Percentiles rank a stretch among this genome's conserved stretches.
Conservation (phyloP, 2,797 vertebrate species). For the Sebastes diploproa region DNA sequence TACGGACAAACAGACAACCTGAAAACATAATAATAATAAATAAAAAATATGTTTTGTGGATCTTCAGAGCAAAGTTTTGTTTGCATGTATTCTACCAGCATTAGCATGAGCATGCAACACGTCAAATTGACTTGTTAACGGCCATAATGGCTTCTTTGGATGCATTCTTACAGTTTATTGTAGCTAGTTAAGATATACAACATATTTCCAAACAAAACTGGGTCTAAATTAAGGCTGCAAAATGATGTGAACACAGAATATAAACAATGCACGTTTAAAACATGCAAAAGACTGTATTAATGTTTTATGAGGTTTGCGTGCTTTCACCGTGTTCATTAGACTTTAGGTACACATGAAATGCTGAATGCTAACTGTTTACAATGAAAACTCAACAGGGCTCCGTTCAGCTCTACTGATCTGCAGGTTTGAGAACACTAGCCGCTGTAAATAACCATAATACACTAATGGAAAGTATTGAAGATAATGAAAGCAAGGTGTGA, state of each 20-base stretch:
- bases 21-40: too few species aligned
- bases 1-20: too few species aligned
- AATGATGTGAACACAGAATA: neutral
- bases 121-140: neutral
- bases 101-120: neutral
- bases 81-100: neutral
- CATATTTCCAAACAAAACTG: neutral
- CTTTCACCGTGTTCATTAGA: neutral
- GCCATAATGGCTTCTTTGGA: neutral
- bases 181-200: neutral
- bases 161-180: neutral
- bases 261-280: neutral
- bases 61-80: neutral
- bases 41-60: too few species aligned
- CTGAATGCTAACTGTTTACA: neutral
- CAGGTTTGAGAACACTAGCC: neutral
- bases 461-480: conserved; percentile 15
- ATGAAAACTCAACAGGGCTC: neutral
- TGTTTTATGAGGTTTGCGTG: neutral
- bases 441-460: conserved; percentile 10
- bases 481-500: conserved; percentile 7
- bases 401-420: conserved; percentile 5
- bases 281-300: neutral
- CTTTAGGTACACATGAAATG: neutral
- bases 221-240: neutral